These are phyloP conservation scores for Alfaro cultratus DNA, from an alignment of 2,797 vertebrate genomes.

Conservation along the genomic window DNA sequence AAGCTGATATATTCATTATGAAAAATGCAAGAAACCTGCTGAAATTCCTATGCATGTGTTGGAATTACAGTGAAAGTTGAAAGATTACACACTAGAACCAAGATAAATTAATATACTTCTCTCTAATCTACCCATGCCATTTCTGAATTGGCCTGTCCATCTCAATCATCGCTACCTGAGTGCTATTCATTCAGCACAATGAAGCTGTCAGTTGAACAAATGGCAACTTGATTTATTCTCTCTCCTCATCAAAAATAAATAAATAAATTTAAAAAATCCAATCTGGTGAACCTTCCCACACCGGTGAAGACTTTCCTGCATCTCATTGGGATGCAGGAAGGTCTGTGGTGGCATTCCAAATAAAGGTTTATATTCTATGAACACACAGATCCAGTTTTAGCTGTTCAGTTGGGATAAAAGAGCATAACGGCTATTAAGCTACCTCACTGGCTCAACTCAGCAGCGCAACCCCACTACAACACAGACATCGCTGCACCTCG, in stretches of 20 bases:
- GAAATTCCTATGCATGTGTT: not conserved
- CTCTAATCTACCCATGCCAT: conserved; percentile 15
- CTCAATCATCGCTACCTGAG: conserved; percentile 42
- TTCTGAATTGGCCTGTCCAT: conserved; percentile 24
- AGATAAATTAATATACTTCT: not conserved
- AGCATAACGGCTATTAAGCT: not conserved
- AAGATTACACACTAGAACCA: not conserved
- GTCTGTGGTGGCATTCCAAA: not conserved
- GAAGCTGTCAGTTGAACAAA: conserved; percentile 56
- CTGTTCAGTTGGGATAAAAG: not conserved
- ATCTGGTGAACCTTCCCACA: conserved; percentile 33
- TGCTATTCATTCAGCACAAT: conserved; percentile 35
- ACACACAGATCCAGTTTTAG: not conserved
- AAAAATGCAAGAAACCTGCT: not conserved
- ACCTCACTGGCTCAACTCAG: not conserved
- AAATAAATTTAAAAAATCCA: conserved; percentile 1
- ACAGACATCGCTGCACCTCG: conserved; percentile 20
- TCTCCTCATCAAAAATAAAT: conserved; percentile 10
- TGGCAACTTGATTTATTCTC: conserved; percentile 53
- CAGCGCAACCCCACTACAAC: conserved; percentile 15
- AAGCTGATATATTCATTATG: not conserved
- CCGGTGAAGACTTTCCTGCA: not conserved
- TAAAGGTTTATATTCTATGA: not conserved
- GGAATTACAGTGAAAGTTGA: not conserved
- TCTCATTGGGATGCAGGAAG: not conserved